These are phyloP conservation scores for Abrostola triplasia DNA, from an alignment of 2,888 invertebrate genomes.

Conservation along the genomic window DNA sequence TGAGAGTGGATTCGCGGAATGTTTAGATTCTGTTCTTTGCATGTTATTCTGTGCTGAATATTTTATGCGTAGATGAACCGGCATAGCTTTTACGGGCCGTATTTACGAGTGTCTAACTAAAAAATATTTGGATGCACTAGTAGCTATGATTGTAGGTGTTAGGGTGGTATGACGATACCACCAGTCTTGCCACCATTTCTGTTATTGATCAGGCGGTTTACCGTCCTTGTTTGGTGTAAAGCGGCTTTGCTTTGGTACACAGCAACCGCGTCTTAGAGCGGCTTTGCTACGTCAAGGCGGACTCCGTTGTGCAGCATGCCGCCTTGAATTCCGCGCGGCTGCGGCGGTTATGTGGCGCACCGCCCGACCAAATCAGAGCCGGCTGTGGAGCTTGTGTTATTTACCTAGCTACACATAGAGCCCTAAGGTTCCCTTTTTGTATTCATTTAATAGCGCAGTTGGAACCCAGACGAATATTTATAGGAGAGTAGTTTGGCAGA, in stretches of 20 bases:
- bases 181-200: no score
- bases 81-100: neutral
- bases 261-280: neutral
- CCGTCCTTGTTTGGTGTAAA: neutral
- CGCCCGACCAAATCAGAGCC: neutral
- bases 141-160: no score
- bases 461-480: no score
- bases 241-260: neutral
- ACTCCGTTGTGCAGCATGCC: neutral
- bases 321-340: neutral
- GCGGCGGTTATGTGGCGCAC: neutral
- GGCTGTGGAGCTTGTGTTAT: neutral
- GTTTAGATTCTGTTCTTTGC: neutral
- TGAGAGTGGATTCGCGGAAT: neutral
- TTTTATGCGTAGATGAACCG: constrained; percentile 1
- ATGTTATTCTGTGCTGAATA: neutral
- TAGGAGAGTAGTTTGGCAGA: no score
- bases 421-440: no score
- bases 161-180: no score
- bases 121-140: no score
- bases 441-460: no score
- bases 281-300: neutral
- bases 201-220: neutral
- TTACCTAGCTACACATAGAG: neutral
- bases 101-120: neutral